phyloP scores from a whole-genome alignment of 2,113 vertebrate genomes.

The Pachyramphus minor region DNA sequence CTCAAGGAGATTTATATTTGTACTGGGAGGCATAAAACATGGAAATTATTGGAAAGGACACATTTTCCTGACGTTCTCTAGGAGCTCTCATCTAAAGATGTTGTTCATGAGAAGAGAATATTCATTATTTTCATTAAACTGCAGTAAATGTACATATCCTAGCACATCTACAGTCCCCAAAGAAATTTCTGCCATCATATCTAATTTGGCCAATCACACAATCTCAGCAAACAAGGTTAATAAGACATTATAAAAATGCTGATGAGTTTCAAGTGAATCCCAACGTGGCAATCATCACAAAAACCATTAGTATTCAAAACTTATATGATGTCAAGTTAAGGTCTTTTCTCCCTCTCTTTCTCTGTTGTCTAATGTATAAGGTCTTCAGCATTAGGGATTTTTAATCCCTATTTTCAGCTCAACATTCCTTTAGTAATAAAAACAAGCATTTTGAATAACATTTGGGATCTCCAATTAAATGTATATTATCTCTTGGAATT shows the following conservation, averaged over 20 bases:
- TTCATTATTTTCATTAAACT: slow-evolving; percentile 43
- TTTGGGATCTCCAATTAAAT: background rate
- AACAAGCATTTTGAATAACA: background rate
- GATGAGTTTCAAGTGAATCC: slow-evolving; percentile 16
- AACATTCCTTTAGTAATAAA: background rate
- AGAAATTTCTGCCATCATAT: background rate
- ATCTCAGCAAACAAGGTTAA: slow-evolving; percentile 40
- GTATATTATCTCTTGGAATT: background rate
- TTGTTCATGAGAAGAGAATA: background rate
- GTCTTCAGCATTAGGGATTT: background rate
- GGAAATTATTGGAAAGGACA: background rate
- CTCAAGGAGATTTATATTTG: background rate
- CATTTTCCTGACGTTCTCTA: background rate
- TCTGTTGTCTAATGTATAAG: background rate
- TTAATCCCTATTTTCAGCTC: background rate
- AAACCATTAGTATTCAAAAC: background rate
- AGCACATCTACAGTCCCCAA: background rate
- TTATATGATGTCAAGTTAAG: background rate
- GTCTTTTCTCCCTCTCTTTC: background rate
- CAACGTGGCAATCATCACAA: background rate
- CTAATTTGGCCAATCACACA: background rate
- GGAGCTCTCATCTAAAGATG: background rate
- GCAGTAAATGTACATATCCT: background rate
- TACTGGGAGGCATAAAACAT: background rate
- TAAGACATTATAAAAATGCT: slow-evolving; percentile 26